Conservation (phyloP, 2,888 invertebrate species). For the Apotomis betuletana region DNA sequence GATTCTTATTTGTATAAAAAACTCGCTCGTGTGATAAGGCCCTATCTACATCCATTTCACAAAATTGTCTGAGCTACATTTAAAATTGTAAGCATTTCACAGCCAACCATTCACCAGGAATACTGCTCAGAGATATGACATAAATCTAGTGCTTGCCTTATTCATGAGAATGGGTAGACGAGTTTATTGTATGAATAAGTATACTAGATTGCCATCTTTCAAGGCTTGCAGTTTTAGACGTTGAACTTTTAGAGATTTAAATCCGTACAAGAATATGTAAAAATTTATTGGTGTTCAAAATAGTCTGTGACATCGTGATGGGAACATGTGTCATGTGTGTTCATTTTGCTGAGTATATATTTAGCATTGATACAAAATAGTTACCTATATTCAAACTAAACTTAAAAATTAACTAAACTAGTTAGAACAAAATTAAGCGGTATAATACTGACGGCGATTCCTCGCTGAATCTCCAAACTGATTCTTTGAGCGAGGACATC, state of each 20-base stretch:
- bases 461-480: too few relatives aligned
- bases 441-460: too few relatives aligned
- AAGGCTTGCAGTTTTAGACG: slow-evolving; percentile 5
- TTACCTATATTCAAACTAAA: too few relatives aligned
- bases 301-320: background rate
- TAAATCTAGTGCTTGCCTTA: slow-evolving; percentile 5
- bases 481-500: too few relatives aligned
- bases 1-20: too few relatives aligned
- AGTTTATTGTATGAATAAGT: slow-evolving; percentile 7
- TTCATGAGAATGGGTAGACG: slow-evolving; percentile 19
- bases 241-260: background rate
- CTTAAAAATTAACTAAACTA: too few relatives aligned
- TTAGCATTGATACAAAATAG: too few relatives aligned
- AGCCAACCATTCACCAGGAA: background rate
- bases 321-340: background rate
- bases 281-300: background rate
- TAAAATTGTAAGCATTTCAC: background rate
- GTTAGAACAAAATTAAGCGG: too few relatives aligned
- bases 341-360: too few relatives aligned
- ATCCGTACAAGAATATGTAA: background rate
- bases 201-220: slow-evolving; percentile 13
- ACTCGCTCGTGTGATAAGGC: too few relatives aligned
- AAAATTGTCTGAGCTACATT: background rate
- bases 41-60: background rate
- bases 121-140: background rate